Evolutionary conservation across 2,888 invertebrate species (phyloP).

Genomic region (Drosophila neutralis): DNA sequence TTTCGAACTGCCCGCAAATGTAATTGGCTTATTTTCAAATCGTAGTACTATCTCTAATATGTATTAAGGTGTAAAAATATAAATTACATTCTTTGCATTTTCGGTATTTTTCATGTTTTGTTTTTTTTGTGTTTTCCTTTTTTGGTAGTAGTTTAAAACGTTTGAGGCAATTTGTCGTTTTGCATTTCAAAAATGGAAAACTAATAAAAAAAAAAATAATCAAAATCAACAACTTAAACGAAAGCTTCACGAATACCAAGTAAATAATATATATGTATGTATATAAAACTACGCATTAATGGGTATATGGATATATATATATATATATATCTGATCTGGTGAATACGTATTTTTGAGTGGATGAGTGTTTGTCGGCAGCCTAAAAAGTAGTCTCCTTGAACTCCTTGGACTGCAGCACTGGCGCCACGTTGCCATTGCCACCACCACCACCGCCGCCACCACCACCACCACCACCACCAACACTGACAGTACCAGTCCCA

Average conservation of each 20-base stretch:
- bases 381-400: conserved; percentile 84
- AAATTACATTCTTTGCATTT: conserved; percentile 49
- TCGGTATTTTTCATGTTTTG: conserved; percentile 11
- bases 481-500: conserved; percentile 11
- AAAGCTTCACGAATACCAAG: conserved; percentile 45
- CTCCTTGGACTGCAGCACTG: conserved; percentile 82
- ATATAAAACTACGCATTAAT: conserved; percentile 35
- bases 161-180: conserved; percentile 73
- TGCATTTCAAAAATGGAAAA: conserved; percentile 62
- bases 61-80: conserved; percentile 74
- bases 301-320: conserved; percentile 26
- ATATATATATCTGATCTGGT: conserved; percentile 21
- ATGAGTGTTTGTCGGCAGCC: conserved; percentile 31
- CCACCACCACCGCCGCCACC: conserved; percentile 49
- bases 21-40: conserved; percentile 2
- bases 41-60: conserved; percentile 11
- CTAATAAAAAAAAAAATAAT: conserved; percentile 10
- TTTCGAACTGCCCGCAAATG: background rate
- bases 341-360: conserved; percentile 27
- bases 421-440: conserved; percentile 53
- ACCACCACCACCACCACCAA: conserved; percentile 24
- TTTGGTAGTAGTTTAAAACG: conserved; percentile 78
- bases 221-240: conserved; percentile 59
- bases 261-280: conserved; percentile 29
- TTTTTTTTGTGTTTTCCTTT: conserved; percentile 24